A percentile compares a stretch with the other conserved stretches of the same genome.
Evolutionary conservation across 1,140 invertebrate genomes (phyloP).

Genomic region (Drosophila pandora): DNA sequence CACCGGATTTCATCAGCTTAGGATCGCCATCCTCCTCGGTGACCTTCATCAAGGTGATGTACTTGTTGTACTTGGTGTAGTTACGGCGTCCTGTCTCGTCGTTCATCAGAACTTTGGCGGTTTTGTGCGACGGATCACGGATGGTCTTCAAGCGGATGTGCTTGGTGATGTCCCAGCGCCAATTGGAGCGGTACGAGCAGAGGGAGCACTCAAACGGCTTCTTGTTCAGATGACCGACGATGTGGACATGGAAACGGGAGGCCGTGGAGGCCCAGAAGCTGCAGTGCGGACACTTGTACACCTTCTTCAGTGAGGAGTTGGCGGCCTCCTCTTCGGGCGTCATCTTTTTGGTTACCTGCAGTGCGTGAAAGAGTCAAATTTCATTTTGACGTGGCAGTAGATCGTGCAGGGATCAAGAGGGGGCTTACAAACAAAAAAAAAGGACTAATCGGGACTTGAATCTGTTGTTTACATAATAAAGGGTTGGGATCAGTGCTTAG

Average conservation of each 20-base stretch:
- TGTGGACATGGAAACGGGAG: conserved; percentile 96
- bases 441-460: background rate
- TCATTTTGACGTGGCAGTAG: conserved; percentile 80
- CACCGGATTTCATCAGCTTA: conserved; percentile 83
- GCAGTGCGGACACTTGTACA: conserved; percentile 95
- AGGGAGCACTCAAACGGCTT: conserved; percentile 97
- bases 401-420: conserved; percentile 51
- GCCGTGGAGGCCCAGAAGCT: conserved; percentile 95
- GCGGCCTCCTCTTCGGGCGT: conserved; percentile 82
- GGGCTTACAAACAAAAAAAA: background rate
- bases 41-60: conserved; percentile 89
- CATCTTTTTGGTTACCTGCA: conserved; percentile 84
- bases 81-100: conserved; percentile 95
- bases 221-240: conserved; percentile 95
- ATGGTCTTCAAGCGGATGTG: conserved; percentile 95
- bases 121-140: conserved; percentile 90
- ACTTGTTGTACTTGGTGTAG: conserved; percentile 96
- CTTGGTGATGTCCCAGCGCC: conserved; percentile 98
- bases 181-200: conserved; percentile 96
- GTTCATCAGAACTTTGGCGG: conserved; percentile 93
- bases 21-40: conserved; percentile 83
- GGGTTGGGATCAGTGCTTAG: conserved; percentile 9
- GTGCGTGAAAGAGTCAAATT: conserved; percentile 83
- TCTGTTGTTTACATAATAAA: too few relatives aligned
- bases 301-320: conserved; percentile 86